Evolutionary conservation across 2,888 invertebrate species (phyloP), one percentile per base, ranked within the genome.

Genomic region (Orchestes rusci): DNA sequence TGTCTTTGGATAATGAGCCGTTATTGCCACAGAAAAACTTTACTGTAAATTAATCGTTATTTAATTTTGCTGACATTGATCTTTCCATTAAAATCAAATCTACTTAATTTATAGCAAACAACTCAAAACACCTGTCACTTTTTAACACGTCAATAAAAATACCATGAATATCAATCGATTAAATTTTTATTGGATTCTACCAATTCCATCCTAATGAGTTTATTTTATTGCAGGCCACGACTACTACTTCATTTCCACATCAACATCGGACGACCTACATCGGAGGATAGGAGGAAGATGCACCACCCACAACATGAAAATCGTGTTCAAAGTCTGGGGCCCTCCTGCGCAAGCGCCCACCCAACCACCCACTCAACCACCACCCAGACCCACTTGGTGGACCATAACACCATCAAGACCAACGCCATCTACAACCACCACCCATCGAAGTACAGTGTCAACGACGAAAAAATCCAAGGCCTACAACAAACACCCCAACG

Each of bases 251-350:
- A 83, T 84, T 65, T 82, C 91, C 53, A 93, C 92, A 60, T 91
- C 92, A 54, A 90, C 90, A 57, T 86, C 87, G 69, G 90, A 91
- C 66, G 92, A 92, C 66, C 72, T 93, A 61, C 89, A 92, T 66
- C 79, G 91, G 68, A 82, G 91, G 64, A 89, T 92, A 69, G 93
- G 93, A 40, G 92, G 93, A 51, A 81, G 91, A 54, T 94, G 94
- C 73, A 80, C 85, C 55, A 84, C 85, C 58, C 83, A 93, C 69
- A 92, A 93, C 70, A 94, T 94, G 93, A 92, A 92, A 76, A 84
- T 94, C 60, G 89, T 93, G 49, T 93, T 93, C 72, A 90, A 62
- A 50, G 52, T 52, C 5, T 52, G 52, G 52, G 52, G 52, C 29
- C 43, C 45, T 27, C 45, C 50, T 5, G 30, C 48, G 18, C 45